These are phyloP conservation scores for Melipona beecheii DNA, from an alignment of 2,888 invertebrate species.

Conservation along the genomic window DNA sequence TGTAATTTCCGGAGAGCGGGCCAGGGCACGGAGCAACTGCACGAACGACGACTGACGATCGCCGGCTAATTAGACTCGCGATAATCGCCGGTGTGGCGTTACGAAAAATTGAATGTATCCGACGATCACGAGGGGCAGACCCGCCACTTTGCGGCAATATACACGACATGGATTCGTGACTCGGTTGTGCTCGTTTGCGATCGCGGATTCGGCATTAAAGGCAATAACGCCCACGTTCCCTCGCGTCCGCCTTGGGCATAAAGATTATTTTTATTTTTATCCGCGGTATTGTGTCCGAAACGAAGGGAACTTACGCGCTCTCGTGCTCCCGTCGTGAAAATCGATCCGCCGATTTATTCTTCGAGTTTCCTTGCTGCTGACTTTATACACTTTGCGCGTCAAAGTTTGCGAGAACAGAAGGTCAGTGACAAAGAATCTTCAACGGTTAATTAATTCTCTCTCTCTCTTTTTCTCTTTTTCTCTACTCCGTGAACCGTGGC, in stretches of 20 bases:
- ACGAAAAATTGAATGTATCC: constrained; percentile 58
- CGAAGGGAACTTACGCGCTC: constrained; percentile 17
- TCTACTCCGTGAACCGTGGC: neutral
- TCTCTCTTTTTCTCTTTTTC: too few species aligned
- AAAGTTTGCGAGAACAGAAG: neutral
- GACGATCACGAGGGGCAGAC: constrained; percentile 26
- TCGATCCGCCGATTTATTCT: constrained; percentile 1
- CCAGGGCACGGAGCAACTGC: neutral
- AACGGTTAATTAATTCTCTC: constrained; percentile 2
- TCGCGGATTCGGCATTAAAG: constrained; percentile 57
- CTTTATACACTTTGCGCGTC: constrained; percentile 16
- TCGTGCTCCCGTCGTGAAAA: constrained; percentile 40
- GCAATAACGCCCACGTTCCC: constrained; percentile 51
- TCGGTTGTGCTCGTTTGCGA: constrained; percentile 49
- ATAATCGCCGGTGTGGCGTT: constrained; percentile 52
- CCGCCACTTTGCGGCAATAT: constrained; percentile 62
- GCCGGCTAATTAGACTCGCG: constrained; percentile 54
- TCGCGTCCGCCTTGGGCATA: constrained; percentile 22
- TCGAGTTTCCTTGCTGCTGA: constrained; percentile 18
- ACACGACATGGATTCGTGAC: constrained; percentile 60
- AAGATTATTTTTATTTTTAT: constrained; percentile 35
- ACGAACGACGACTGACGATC: constrained; percentile 25
- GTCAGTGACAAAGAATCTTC: neutral
- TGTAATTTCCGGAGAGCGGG: constrained; percentile 15
- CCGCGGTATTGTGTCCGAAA: constrained; percentile 33